Evolutionary conservation across 2,888 invertebrate genomes (phyloP).

Genomic region (Auanema sp.): DNA sequence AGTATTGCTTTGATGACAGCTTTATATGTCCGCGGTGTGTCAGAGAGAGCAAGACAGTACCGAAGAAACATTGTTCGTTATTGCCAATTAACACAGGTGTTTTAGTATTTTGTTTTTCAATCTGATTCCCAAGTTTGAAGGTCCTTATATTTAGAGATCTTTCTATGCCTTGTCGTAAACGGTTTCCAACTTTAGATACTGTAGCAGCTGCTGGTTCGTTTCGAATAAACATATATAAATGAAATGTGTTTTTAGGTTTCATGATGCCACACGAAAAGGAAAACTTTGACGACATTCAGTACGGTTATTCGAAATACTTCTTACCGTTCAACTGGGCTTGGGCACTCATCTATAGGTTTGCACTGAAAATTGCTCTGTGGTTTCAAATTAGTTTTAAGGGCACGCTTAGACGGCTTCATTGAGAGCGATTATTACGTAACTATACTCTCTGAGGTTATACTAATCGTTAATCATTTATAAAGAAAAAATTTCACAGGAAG

Average conservation of each 20-base stretch:
- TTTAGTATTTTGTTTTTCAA: background rate
- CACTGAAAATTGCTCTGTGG: too few relatives aligned
- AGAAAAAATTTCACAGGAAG: constrained; percentile 33
- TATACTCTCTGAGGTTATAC: constrained; percentile 34
- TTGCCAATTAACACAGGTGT: constrained; percentile 42
- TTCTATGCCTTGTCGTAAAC: constrained; percentile 40
- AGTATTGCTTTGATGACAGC: constrained; percentile 49
- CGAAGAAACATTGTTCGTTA: constrained; percentile 48
- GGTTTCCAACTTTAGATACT: constrained; percentile 49
- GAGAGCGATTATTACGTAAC: constrained; percentile 45
- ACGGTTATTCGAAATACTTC: constrained; percentile 45
- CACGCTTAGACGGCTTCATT: constrained; percentile 41
- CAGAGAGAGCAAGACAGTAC: constrained; percentile 39
- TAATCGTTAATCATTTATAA: background rate
- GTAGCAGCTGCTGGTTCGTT: constrained; percentile 44
- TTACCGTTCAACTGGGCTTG: constrained; percentile 49
- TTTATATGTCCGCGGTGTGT: constrained; percentile 48
- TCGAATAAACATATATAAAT: background rate
- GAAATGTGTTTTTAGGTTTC: constrained; percentile 26
- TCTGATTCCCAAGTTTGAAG: constrained; percentile 11
- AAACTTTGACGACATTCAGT: constrained; percentile 50
- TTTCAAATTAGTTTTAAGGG: constrained; percentile 14
- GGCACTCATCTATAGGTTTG: constrained; percentile 33
- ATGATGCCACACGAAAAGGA: constrained; percentile 50
- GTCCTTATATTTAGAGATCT: constrained; percentile 41